These are phyloP conservation scores for Pluvianellus socialis DNA, from an alignment of 2,113 vertebrate species.

Conservation along the genomic window DNA sequence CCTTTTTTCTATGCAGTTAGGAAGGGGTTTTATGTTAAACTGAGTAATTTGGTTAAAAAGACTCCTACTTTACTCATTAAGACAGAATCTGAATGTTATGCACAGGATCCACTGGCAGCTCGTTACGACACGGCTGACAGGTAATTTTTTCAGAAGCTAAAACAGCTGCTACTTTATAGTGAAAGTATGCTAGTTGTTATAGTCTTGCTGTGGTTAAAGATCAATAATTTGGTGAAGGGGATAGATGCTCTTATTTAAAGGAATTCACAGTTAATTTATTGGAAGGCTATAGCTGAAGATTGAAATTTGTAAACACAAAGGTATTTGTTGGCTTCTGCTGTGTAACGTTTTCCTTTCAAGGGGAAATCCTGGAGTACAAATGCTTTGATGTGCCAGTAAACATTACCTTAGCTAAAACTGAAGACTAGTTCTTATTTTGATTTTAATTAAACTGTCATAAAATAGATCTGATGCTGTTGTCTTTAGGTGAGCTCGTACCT, in stretches of 20 bases:
- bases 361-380: neutral
- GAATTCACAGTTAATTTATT: conserved; percentile 14
- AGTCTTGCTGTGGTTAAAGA: conserved; percentile 41
- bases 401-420: neutral
- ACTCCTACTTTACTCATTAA: neutral
- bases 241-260: conserved; percentile 31
- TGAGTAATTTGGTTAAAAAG: neutral
- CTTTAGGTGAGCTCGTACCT: neutral
- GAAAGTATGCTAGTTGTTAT: neutral
- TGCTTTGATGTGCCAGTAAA: neutral
- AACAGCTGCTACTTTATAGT: conserved; percentile 3
- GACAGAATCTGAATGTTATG: neutral
- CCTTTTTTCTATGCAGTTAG: neutral
- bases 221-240: conserved; percentile 36
- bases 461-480: neutral
- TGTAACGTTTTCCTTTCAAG: neutral
- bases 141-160: conserved; percentile 28
- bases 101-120: neutral
- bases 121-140: neutral
- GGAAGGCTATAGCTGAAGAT: neutral
- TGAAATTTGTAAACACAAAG: conserved; percentile 13
- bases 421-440: neutral
- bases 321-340: neutral
- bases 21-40: neutral
- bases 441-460: neutral